Evolutionary conservation across 1,140 invertebrate species (phyloP), one percentile per base, ranked within the genome.

Genomic region (Cotesia vestalis): DNA sequence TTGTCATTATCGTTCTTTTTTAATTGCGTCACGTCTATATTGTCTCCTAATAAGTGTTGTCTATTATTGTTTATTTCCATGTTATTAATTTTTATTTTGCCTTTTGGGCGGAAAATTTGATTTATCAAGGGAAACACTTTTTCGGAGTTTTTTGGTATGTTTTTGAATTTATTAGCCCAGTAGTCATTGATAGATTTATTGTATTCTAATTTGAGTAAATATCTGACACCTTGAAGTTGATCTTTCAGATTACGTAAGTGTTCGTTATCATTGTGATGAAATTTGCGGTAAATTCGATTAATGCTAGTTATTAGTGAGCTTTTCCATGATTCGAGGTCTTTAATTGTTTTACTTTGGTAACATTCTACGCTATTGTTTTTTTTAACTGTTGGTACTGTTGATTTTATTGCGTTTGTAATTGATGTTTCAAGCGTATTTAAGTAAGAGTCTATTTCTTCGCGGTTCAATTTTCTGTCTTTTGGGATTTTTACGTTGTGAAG

Each of bases 41-140:
- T 64, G 17, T 11, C 2, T 9, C 61, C 51, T 14, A 6, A 20
- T 3, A 75, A 4, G 12, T 69, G 34, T 27, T 35, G 11, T 61
- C 11, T 36, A 17, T 69, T 57, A 17, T 69, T 60, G 5, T 46
- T 12, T 12, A 73, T 69, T 51, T 20, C 20, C 14, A 73, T 12
- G 35, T 34, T 57, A 12, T 27, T 27, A 9, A 73, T 73, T 38
- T 51, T 46, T 9, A 59, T 27, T 69, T 46, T 74, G 17, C 66
- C 51, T 35, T 73, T 72, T 2, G 46, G 57, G 14, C 63, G 64
- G 5, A 73, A 71, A 9, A 75, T 62, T 66, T 72, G 53, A 36
- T 75, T 72, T 8, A 77, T 35, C 8, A 34, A 27, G 5, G 76
- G 71, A 52, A 77, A 77, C 51, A 72, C 66, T 0, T 69, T 75